Evolutionary conservation across 2,797 vertebrate species (phyloP).

Genomic region (Triplophysa yarkandensis): DNA sequence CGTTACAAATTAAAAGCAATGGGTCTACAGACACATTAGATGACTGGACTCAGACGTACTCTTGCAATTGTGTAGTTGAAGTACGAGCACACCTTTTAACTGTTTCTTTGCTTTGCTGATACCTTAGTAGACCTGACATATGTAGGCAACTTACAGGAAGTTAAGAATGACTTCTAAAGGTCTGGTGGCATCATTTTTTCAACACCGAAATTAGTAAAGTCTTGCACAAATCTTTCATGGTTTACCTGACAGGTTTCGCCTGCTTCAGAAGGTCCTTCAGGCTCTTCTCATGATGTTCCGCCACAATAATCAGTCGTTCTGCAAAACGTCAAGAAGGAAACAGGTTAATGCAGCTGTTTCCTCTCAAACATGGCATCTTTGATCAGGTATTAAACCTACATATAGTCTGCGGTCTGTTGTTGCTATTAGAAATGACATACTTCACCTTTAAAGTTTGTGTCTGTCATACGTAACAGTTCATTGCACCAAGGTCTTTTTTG

Average conservation of each 20-base stretch:
- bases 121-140: no score
- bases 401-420: not conserved
- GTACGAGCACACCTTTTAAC: not conserved
- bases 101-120: not conserved
- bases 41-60: not conserved
- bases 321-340: constrained; percentile 11
- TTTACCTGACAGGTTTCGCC: constrained; percentile 83
- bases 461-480: not conserved
- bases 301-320: constrained; percentile 95
- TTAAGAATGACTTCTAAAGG: no score
- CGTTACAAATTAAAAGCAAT: constrained; percentile 1
- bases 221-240: not conserved
- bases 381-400: not conserved
- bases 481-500: not conserved
- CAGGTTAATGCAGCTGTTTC: not conserved
- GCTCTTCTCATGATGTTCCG: constrained; percentile 89
- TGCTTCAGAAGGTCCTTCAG: constrained; percentile 87
- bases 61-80: not conserved
- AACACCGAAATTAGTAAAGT: no score
- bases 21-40: not conserved
- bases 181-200: no score
- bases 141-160: no score
- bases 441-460: not conserved
- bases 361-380: not conserved
- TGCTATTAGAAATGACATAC: not conserved